A percentile compares a stretch with the other conserved stretches of the same genome.
phyloP scores from a whole-genome alignment of 2,888 invertebrate species.

The Rambutsinella grinnellia region DNA sequence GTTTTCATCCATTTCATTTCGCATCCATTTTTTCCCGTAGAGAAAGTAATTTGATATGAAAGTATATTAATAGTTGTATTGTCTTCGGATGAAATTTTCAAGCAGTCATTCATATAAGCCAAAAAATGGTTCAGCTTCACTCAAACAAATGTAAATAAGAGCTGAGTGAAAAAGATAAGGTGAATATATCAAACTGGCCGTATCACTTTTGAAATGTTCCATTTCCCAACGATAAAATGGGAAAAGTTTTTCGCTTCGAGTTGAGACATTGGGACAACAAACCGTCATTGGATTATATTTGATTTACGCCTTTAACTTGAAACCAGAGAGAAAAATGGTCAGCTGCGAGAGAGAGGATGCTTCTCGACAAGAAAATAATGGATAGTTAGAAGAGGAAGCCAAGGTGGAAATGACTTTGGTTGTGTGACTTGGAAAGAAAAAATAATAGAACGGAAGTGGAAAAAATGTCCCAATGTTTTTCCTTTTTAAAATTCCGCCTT shows the following conservation, averaged over 20 bases:
- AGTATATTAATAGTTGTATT: neutral
- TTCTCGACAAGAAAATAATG: conserved; percentile 29
- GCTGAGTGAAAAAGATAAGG: too few relatives aligned
- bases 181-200: too few relatives aligned
- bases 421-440: conserved; percentile 42
- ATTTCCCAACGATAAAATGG: too few relatives aligned
- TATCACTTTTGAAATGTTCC: too few relatives aligned
- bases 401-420: conserved; percentile 44
- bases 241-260: too few relatives aligned
- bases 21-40: neutral
- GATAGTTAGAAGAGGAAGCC: conserved; percentile 38
- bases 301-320: conserved; percentile 41
- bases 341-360: conserved; percentile 24
- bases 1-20: conserved; percentile 45
- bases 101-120: neutral
- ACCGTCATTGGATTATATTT: conserved; percentile 51
- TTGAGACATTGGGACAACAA: conserved; percentile 45
- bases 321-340: conserved; percentile 20
- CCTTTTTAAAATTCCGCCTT: conserved; percentile 15
- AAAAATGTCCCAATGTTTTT: conserved; percentile 23
- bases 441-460: conserved; percentile 18
- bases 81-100: neutral
- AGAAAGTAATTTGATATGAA: conserved; percentile 7
- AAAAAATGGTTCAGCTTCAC: too few relatives aligned
- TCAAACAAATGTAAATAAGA: too few relatives aligned